Conservation (phyloP, 30 jellyfish, hydroid and myxozoan genomes). For the Aurelia coerulea region DNA sequence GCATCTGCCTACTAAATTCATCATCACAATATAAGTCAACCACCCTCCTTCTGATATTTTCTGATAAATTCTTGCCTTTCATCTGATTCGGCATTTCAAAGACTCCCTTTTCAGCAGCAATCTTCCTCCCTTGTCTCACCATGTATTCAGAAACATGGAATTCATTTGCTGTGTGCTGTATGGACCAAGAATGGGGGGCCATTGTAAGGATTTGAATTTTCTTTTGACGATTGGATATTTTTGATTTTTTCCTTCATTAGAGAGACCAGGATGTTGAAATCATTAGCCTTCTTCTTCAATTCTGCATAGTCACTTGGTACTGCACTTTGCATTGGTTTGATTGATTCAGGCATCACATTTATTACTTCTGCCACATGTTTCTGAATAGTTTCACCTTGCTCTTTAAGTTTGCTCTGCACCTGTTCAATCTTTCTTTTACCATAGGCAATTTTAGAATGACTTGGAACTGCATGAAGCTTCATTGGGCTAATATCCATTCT, state of each 20-base stretch:
- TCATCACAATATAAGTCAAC: conserved; percentile 40
- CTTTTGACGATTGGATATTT: conserved; percentile 26
- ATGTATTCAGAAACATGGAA: conserved; percentile 52
- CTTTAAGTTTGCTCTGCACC: conserved; percentile 19
- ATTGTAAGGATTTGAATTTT: conserved; percentile 59
- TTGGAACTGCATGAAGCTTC: conserved; percentile 34
- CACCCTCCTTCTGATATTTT: conserved; percentile 8
- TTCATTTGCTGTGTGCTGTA: conserved; percentile 6
- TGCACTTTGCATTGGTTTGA: neutral
- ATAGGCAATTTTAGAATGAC: conserved; percentile 36
- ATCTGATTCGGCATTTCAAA: conserved; percentile 30
- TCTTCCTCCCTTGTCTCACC: conserved; percentile 38
- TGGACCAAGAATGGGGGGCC: conserved; percentile 69
- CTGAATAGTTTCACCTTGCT: conserved; percentile 3
- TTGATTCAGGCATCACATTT: conserved; percentile 30
- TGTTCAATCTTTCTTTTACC: conserved; percentile 74
- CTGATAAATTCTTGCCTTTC: conserved; percentile 11
- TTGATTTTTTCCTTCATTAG: conserved; percentile 41
- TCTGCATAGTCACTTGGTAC: neutral
- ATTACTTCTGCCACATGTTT: conserved; percentile 20
- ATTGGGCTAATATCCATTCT: conserved; percentile 50
- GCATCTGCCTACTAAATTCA: conserved; percentile 61
- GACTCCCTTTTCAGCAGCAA: conserved; percentile 35
- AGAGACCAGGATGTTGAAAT: conserved; percentile 22
- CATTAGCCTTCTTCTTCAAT: conserved; percentile 37